Percentiles rank a stretch among this genome's conserved stretches.
Evolutionary conservation across 2,797 vertebrate genomes (phyloP).

Genomic region (Protosalanx chinensis): DNA sequence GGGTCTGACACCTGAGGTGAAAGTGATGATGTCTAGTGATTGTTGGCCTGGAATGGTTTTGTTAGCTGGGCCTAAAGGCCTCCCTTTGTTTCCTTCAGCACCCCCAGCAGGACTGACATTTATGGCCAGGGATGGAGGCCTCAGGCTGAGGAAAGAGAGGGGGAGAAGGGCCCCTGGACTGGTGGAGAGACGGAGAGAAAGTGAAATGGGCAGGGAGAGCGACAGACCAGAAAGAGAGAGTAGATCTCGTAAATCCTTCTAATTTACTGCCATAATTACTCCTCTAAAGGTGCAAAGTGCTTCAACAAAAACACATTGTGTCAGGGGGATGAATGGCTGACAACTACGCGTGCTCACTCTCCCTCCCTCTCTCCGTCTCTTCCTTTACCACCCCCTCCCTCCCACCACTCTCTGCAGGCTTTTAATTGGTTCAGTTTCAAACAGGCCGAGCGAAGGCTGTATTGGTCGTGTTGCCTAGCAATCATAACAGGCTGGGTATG

Average conservation of each 20-base stretch:
- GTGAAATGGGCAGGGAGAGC: not conserved
- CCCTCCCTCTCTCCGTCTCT: not conserved
- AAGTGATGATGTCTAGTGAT: not conserved
- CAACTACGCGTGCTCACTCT: no score
- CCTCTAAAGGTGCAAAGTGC: conserved; percentile 20
- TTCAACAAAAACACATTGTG: conserved; percentile 10
- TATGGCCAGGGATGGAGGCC: not conserved
- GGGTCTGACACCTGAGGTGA: no score
- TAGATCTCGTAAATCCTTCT: conserved; percentile 24
- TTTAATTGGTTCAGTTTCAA: conserved; percentile 28
- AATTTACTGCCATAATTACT: conserved; percentile 26
- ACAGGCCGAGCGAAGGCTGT: conserved; percentile 11
- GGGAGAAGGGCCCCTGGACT: not conserved
- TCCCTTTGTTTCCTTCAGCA: conserved; percentile 25
- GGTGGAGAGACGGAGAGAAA: not conserved
- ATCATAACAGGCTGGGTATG: conserved; percentile 30
- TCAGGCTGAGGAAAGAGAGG: not conserved
- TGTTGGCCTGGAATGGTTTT: not conserved
- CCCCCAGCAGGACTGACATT: conserved; percentile 16
- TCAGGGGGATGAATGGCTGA: conserved; percentile 8
- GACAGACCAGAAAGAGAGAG: not conserved
- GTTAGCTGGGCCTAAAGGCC: not conserved
- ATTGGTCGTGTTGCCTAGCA: not conserved
- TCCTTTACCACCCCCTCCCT: not conserved
- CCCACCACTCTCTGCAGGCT: not conserved